A percentile compares a stretch with the other conserved stretches of the same genome.
These are phyloP conservation scores for Squalus acanthias DNA, from an alignment of 2,797 vertebrate species.

Conservation along the genomic window DNA sequence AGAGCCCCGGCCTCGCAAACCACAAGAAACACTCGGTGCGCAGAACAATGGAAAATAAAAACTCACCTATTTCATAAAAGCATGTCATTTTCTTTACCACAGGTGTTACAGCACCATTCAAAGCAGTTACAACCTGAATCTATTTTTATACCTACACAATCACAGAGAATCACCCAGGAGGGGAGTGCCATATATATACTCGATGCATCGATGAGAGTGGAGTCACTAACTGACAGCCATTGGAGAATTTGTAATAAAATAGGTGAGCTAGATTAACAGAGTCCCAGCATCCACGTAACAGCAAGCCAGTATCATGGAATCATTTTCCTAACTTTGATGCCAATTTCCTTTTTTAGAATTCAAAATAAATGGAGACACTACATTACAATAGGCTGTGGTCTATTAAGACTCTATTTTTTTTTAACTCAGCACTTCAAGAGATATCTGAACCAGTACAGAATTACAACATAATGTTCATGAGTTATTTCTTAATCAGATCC, in stretches of 20 bases:
- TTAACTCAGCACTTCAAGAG: background rate
- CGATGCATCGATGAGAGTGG: constrained; percentile 47
- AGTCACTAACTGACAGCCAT: constrained; percentile 57
- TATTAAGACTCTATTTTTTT: background rate
- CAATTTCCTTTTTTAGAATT: constrained; percentile 48
- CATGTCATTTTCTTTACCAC: constrained; percentile 51
- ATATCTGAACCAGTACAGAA: constrained; percentile 3
- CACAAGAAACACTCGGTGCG: background rate
- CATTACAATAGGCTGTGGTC: background rate
- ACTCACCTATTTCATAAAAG: constrained; percentile 17
- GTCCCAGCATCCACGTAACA: constrained; percentile 40
- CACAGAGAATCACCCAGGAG: constrained; percentile 53
- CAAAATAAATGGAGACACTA: background rate
- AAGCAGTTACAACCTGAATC: constrained; percentile 47
- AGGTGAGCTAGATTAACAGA: constrained; percentile 45
- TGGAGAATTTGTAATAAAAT: constrained; percentile 59
- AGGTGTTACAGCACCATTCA: constrained; percentile 55
- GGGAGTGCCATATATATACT: constrained; percentile 64
- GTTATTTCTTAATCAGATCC: constrained; percentile 42
- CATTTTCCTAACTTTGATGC: constrained; percentile 19
- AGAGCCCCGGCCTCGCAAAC: background rate
- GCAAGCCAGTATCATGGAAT: too few species aligned
- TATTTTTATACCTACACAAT: constrained; percentile 61
- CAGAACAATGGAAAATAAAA: background rate
- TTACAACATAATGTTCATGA: constrained; percentile 19